Conservation (phyloP, 2,113 vertebrate species). For the Scomber colias region DNA sequence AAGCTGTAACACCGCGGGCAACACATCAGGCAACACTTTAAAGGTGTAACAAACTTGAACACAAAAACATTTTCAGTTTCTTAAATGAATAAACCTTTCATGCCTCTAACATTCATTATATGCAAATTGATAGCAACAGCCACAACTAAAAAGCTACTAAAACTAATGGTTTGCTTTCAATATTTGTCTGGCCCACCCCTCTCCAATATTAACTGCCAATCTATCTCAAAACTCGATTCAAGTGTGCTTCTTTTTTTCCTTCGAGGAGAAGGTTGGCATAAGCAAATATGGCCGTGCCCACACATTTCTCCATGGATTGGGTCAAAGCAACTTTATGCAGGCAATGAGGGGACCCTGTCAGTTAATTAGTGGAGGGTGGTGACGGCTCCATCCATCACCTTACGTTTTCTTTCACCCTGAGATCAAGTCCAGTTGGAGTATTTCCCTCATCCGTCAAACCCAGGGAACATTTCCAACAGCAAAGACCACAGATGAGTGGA, state of each 20-base stretch:
- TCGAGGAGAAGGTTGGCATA: conserved; percentile 16
- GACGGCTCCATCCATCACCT: conserved; percentile 73
- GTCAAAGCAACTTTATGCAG: conserved; percentile 44
- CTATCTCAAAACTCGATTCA: conserved; percentile 27
- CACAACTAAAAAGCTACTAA: background rate
- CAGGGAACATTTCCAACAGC: conserved; percentile 49
- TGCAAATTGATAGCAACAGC: background rate
- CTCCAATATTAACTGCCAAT: conserved; percentile 3
- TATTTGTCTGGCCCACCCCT: conserved; percentile 3
- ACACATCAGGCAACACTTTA: background rate
- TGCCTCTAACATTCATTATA: background rate
- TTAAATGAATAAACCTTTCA: background rate
- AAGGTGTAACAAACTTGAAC: background rate
- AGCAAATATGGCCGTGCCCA: conserved; percentile 34
- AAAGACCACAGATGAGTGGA: conserved; percentile 61
- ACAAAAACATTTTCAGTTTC: background rate
- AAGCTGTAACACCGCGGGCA: background rate
- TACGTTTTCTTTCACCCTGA: conserved; percentile 55
- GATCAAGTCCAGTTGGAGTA: conserved; percentile 60
- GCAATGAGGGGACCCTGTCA: conserved; percentile 65
- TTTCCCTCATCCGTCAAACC: conserved; percentile 72
- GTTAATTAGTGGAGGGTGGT: conserved; percentile 72
- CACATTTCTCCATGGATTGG: conserved; percentile 48
- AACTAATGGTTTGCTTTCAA: background rate
- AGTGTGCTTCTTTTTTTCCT: conserved; percentile 15